Evolutionary conservation across 2,113 vertebrate genomes (phyloP), one percentile per base, ranked within the genome.

Genomic region (Syngnathus scovelli): DNA sequence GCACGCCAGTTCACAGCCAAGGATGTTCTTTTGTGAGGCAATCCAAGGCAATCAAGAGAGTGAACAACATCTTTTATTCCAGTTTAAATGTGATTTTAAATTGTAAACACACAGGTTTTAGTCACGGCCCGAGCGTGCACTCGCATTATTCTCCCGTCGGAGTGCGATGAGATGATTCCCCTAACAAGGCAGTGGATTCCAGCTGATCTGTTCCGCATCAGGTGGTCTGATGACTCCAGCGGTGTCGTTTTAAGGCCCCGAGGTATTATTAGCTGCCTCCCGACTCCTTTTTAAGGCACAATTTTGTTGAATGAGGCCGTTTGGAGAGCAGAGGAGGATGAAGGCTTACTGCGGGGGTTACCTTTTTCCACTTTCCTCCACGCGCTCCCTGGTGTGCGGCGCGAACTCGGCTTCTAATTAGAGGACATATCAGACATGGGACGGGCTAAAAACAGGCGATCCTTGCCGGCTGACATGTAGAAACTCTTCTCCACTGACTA

Each of bases 201-300:
- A 70, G 51, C 79, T 33, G 79, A 83, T 85, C 80, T 80, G 80
- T 64, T 87, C 79, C 79, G 80, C 83, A 74, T 83, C 83, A 84
- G 78, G 75, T 76, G 55, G 81, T 75, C 83, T 55, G 83, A 83
- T 82, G 81, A 89, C 78, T 86, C 70, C 77, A 61, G 72, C 81
- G 83, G 68, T 86, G 84, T 82, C 69, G 68, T 87, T 33, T 83
- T 81, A 86, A 80, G 80, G 83, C 67, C 60, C 66, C n/a, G 72
- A 44, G 85, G 77, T 90, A 90, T 90, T 87, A 79, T 90, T 88
- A 89, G 89, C 74, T 55, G 66, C 72, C 67, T 79, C 70, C n/a
- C 54, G 76, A 71, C 78, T 84, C 89, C 90, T 90, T 91, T 90
- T 88, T 87, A 87, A 91, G 87, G 77, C 83, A 84, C 74, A 70